Conservation (phyloP, 35 echinoderm and acorn worm species). For the Heliocidaris tuberculata region DNA sequence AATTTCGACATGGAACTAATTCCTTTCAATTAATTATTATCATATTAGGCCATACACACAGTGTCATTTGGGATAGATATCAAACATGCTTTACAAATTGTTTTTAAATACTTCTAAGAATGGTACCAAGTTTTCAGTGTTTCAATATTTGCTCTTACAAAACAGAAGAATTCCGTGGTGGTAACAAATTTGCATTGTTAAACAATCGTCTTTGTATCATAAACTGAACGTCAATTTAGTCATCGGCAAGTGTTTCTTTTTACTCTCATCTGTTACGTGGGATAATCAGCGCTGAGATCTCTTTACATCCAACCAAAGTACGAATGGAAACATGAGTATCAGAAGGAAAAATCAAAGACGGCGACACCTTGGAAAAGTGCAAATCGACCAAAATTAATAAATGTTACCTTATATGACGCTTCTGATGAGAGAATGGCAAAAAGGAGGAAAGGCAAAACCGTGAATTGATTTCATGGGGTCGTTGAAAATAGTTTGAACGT, state of each 20-base stretch:
- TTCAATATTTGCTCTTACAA: not conserved
- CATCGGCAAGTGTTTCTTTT: not conserved
- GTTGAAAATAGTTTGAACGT: slow-evolving; percentile 47
- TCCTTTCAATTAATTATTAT: too few species aligned
- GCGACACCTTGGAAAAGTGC: slow-evolving; percentile 42
- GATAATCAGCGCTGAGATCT: not conserved
- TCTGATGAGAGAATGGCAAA: not conserved
- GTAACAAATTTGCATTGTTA: not conserved
- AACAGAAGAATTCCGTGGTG: not conserved
- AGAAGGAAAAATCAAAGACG: slow-evolving; percentile 41
- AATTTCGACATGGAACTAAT: too few species aligned
- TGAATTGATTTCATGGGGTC: slow-evolving; percentile 24
- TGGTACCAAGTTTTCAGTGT: not conserved
- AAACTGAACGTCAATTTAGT: not conserved
- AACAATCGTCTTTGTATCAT: slow-evolving; percentile 1
- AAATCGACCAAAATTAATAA: slow-evolving; percentile 53
- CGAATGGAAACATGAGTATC: slow-evolving; percentile 41
- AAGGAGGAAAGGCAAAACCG: slow-evolving; percentile 41
- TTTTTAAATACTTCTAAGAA: not conserved
- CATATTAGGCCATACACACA: too few species aligned
- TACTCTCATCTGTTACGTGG: not conserved
- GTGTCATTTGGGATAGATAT: too few species aligned
- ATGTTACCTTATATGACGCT: slow-evolving; percentile 47
- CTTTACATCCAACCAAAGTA: slow-evolving; percentile 5
- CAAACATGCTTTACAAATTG: too few species aligned